Base-by-base conservation (phyloP, 2,888 invertebrate species). In the Drosophila rubida region DNA sequence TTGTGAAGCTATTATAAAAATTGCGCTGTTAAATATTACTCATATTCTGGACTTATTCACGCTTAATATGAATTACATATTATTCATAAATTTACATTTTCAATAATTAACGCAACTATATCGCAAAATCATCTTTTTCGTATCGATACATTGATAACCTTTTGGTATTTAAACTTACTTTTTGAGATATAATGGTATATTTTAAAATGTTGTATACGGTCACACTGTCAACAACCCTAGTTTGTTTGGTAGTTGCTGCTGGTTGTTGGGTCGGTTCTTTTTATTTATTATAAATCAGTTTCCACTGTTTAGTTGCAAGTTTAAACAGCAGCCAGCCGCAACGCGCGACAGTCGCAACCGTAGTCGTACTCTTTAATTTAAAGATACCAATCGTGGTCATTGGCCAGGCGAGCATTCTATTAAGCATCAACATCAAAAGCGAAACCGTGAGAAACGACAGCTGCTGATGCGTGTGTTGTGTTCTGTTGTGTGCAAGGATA, bases 371-470 rank as follows among this genome's bases (percentile, higher is more conserved):
- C 45, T n/a, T 7, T 30, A 69, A 48, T 42, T 22, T 6, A 42
- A 30, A 63, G 45, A 49, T 65, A 67, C 66, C 58, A 64, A 61
- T 65, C 49, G 63, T 64, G 57, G 37, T 55, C 65, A 44, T 61
- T 68, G 59, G 46, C 55, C 62, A 51, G 30, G 44, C 73, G 68
- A 53, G 39, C 49, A 45, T 39, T 48, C 60, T 58, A 32, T 65
- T 70, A 72, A 59, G 67, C 81, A 73, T 75, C 79, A 74, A 83
- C 78, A 87, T 61, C 74, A 67, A 69, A 70, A 75, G 63, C 61
- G 78, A 79, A 86, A 78, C 87, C 88, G 88, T 86, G 85, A 86
- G 86, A 89, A 89, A 72, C 87, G 84, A 75, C 85, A 86, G 85
- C 88, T 85, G 85, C 89, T 88, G 82, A 54, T 80, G 75, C 58